These are phyloP conservation scores for Ascidia mentula DNA, from an alignment of 23 tunicate genomes.

Conservation along the genomic window DNA sequence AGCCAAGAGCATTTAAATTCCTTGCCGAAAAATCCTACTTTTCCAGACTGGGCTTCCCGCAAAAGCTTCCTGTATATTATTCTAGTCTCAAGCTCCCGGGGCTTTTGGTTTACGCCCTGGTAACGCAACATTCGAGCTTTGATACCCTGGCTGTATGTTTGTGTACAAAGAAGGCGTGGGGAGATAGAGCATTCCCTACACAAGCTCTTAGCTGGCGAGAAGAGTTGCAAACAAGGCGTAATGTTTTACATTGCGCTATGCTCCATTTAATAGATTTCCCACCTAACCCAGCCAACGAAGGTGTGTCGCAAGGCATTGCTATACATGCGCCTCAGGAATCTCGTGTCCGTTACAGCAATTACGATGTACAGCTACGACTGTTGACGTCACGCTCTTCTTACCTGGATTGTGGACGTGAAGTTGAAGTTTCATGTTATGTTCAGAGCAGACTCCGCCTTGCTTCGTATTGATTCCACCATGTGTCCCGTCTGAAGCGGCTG, in stretches of 20 bases:
- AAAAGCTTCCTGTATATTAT: not conserved
- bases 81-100: not conserved
- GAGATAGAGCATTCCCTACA: not conserved
- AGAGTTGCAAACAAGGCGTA: too few species aligned
- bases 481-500: conserved; percentile 87
- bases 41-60: not conserved
- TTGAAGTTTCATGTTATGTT: conserved; percentile 61
- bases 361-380: too few species aligned
- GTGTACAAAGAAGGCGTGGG: not conserved
- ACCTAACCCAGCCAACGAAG: not conserved
- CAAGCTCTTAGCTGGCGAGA: not conserved
- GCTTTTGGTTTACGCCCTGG: not conserved
- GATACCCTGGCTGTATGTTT: not conserved
- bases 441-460: conserved; percentile 79
- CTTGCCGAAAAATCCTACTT: not conserved
- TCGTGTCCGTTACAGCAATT: too few species aligned
- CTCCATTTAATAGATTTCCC: conserved; percentile 2
- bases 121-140: not conserved
- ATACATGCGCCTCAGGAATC: not conserved
- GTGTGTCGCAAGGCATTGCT: not conserved
- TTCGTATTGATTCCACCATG: conserved; percentile 40
- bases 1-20: not conserved
- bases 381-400: not conserved
- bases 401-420: conserved; percentile 45
- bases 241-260: not conserved